Base-by-base conservation (phyloP, 2,797 vertebrate species). In the Pagetopsis macropterus region DNA sequence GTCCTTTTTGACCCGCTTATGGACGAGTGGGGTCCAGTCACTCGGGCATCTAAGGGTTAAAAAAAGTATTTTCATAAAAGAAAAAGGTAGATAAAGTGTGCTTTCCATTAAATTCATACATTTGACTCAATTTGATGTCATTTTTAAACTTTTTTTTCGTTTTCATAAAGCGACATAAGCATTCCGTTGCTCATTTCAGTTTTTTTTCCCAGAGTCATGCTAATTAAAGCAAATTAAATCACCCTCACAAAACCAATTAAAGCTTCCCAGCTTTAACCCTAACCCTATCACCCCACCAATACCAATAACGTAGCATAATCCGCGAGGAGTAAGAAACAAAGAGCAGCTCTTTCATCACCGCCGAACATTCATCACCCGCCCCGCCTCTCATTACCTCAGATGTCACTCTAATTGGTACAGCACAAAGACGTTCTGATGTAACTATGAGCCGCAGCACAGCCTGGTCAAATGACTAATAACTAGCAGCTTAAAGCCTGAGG, bases 371-470 rank as follows among this genome's bases (percentile, higher is more conserved):
- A 88, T 87, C 87, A 65, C 82, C 70, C 73, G 67, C 68, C 50
- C 54, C 52, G 46, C 60, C 75, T 72, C 84, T 91, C 85, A 91
- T 91, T 88, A 90, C 76, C 75, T 79, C 66, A 82, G 81, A 81
- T 88, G 88, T 88, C 79, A 45, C 62, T 84, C 73, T 81, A 79
- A 83, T 89, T 79, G 90, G 43, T 75, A 76, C 57, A 46, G 79
- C 49, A 76, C 87, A 85, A 79, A 87, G 86, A 87, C 60, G 33
- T 49, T 65, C 31, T 37, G 74, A 56, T 83, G 72, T 65, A 64
- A 82, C 78, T 79, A 83, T 74, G 68, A 72, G 72, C 75, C 51
- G 23, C 70, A 14, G 76, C 41, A 74, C 58, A 75, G 63, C 83
- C 55, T 46, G 21, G 68, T 64, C 33, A 76, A 84, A 81, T 79